Evolutionary conservation across 37 sponge, comb jelly and placozoan genomes (phyloP).

Genomic region (Ephydatia muelleri): DNA sequence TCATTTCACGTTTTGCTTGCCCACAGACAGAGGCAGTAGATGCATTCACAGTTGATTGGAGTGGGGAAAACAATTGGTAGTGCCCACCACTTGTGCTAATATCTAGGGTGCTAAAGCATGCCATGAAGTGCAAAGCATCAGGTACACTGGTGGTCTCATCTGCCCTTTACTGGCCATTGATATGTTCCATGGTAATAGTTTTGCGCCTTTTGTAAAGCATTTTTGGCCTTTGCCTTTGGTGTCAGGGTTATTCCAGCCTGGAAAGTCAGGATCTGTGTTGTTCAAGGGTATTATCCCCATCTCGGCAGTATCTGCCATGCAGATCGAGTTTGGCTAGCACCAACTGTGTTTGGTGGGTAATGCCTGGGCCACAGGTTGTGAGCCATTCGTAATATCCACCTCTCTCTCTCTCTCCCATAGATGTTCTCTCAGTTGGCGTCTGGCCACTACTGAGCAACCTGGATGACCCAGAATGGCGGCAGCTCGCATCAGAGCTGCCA

Average conservation of each 20-base stretch:
- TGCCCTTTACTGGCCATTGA: constrained; percentile 37
- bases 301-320: constrained; percentile 3
- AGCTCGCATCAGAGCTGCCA: constrained; percentile 12
- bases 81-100: constrained; percentile 28
- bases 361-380: no score
- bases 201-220: constrained; percentile 13
- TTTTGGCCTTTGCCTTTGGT: no score
- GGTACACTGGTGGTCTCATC: constrained; percentile 46
- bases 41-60: constrained; percentile 44
- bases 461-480: constrained; percentile 33
- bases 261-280: neutral
- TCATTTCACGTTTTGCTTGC: constrained; percentile 15
- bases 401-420: neutral
- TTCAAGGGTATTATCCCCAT: neutral
- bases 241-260: neutral
- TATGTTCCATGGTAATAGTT: neutral
- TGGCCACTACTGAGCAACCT: neutral
- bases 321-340: constrained; percentile 1
- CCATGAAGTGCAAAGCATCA: neutral
- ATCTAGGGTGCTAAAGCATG: constrained; percentile 17
- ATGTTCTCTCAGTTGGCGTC: neutral
- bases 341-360: no score
- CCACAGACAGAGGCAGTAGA: constrained; percentile 34
- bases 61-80: constrained; percentile 33
- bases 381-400: neutral